These are phyloP conservation scores for Parasteatoda tepidariorum DNA, from an alignment of 1,140 invertebrate species.

Conservation along the genomic window DNA sequence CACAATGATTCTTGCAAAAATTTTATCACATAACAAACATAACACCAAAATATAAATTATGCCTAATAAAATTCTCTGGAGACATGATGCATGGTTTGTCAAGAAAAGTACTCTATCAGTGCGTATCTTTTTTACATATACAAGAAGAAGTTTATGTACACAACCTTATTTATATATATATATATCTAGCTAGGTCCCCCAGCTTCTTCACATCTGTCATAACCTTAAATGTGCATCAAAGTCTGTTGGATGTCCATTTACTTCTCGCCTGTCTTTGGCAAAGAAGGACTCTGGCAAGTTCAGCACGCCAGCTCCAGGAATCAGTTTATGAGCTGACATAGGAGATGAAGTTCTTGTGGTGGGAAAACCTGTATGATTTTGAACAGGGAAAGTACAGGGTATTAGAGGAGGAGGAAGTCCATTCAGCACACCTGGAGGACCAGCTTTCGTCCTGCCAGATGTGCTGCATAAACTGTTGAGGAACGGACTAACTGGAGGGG, in stretches of 20 bases:
- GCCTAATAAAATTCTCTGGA: slow-evolving; percentile 57
- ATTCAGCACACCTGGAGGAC: slow-evolving; percentile 39
- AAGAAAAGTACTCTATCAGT: slow-evolving; percentile 42
- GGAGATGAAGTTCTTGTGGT: slow-evolving; percentile 42
- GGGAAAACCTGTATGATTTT: slow-evolving; percentile 24
- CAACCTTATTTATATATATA: slow-evolving; percentile 33
- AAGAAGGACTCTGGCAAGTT: slow-evolving; percentile 15
- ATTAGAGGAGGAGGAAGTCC: slow-evolving; percentile 58
- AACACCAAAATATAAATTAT: slow-evolving; percentile 62
- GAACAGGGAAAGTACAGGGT: slow-evolving; percentile 53
- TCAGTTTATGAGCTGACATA: slow-evolving; percentile 40
- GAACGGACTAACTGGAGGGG: slow-evolving; percentile 40
- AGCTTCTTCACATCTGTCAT: slow-evolving; percentile 40
- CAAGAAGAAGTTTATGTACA: slow-evolving; percentile 58
- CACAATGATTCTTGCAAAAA: slow-evolving; percentile 2
- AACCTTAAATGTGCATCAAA: slow-evolving; percentile 52
- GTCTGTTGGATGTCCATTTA: slow-evolving; percentile 52
- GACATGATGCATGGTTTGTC: slow-evolving; percentile 26
- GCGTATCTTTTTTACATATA: slow-evolving; percentile 41
- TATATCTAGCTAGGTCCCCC: slow-evolving; percentile 23
- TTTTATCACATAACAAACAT: slow-evolving; percentile 58
- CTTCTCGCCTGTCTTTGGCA: slow-evolving; percentile 45
- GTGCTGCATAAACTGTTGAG: slow-evolving; percentile 15
- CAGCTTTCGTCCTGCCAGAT: slow-evolving; percentile 13
- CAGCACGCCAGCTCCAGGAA: neutral